These are phyloP conservation scores for Blennius ocellaris DNA, from an alignment of 2,113 vertebrate species.

Conservation along the genomic window DNA sequence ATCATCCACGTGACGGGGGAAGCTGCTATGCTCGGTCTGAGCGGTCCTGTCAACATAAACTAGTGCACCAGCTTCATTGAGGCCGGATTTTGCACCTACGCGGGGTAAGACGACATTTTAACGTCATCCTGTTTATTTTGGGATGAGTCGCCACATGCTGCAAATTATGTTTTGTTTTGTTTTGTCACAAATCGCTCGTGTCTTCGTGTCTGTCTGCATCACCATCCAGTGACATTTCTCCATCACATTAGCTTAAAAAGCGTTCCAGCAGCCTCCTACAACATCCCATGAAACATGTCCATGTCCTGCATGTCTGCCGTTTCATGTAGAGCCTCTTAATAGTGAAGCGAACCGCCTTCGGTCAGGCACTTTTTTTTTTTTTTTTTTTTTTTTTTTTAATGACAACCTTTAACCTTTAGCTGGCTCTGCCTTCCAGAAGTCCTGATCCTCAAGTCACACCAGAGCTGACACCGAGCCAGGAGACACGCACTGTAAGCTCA, in stretches of 20 bases:
- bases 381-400: constrained; percentile 13
- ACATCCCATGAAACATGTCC: neutral
- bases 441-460: constrained; percentile 11
- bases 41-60: constrained; percentile 33
- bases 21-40: constrained; percentile 15
- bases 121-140: neutral
- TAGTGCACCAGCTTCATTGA: constrained; percentile 13
- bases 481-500: constrained; percentile 1
- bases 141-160: neutral
- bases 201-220: neutral
- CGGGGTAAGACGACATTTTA: constrained; percentile 59
- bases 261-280: neutral
- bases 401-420: constrained; percentile 71
- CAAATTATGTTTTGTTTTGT: no score
- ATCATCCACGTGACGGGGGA: constrained; percentile 12
- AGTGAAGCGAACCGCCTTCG: constrained; percentile 8
- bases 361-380: constrained; percentile 27
- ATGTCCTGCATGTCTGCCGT: neutral
- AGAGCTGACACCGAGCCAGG: neutral
- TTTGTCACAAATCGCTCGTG: neutral
- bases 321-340: neutral
- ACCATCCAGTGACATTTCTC: neutral
- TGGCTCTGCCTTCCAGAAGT: neutral
- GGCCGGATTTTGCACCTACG: constrained; percentile 26
- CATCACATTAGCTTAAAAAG: constrained; percentile 14